Evolutionary conservation across 2,888 invertebrate species (phyloP).

Genomic region (Drosophila percnosoma): DNA sequence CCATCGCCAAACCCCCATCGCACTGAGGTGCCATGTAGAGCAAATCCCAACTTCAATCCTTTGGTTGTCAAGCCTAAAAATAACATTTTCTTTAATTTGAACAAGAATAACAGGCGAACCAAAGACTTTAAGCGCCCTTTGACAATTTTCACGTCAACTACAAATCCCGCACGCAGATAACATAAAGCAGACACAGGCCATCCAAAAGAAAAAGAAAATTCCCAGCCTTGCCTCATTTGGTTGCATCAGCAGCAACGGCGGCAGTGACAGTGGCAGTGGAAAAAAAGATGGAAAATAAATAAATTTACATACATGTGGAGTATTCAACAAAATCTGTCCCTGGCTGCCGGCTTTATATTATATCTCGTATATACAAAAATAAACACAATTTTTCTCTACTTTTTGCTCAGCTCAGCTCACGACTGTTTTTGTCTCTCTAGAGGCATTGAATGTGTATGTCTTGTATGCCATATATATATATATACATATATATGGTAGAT

Average conservation of each 20-base stretch:
- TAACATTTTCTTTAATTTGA: constrained; percentile 77
- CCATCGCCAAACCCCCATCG: constrained; percentile 26
- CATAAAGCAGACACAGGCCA: constrained; percentile 50
- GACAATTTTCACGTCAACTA: constrained; percentile 78
- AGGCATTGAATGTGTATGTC: constrained; percentile 52
- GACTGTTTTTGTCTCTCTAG: constrained; percentile 52
- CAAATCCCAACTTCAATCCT: constrained; percentile 68
- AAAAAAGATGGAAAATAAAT: constrained; percentile 51
- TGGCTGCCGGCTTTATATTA: constrained; percentile 56
- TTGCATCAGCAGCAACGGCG: constrained; percentile 16
- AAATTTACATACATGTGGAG: constrained; percentile 47
- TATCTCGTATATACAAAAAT: constrained; percentile 65
- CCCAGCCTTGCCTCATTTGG: constrained; percentile 63
- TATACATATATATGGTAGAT: constrained; percentile 11
- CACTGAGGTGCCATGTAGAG: constrained; percentile 39
- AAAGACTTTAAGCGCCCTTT: constrained; percentile 77
- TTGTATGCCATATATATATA: constrained; percentile 14
- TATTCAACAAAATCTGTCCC: constrained; percentile 61
- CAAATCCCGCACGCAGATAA: constrained; percentile 65
- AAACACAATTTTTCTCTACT: constrained; percentile 71
- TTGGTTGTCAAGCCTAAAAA: constrained; percentile 73
- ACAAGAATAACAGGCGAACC: constrained; percentile 39
- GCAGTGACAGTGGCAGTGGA: constrained; percentile 4
- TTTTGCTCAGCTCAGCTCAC: constrained; percentile 33
- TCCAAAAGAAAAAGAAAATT: constrained; percentile 56